Conservation (phyloP, 2,113 vertebrate species). For the Dasyprocta punctata region DNA sequence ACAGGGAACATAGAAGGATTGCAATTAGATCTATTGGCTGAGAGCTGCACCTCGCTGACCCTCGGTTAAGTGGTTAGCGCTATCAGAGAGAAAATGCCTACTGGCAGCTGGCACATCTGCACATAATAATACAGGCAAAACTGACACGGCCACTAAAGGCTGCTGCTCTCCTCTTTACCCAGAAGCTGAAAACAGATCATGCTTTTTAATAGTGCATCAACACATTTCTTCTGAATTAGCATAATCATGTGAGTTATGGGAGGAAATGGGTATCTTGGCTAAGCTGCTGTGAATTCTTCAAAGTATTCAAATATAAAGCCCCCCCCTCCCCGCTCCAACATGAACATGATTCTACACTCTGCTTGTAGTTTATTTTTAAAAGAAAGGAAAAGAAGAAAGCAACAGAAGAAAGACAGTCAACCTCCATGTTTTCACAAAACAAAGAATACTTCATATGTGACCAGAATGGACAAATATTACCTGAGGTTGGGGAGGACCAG, state of each 20-base stretch:
- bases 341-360: conserved; percentile 40
- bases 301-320: conserved; percentile 56
- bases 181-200: conserved; percentile 87
- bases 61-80: conserved; percentile 92
- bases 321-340: background rate
- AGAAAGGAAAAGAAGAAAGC: background rate
- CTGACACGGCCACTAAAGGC: conserved; percentile 88
- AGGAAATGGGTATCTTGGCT: conserved; percentile 54
- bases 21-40: conserved; percentile 96
- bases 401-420: background rate
- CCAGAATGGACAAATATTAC: background rate
- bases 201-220: conserved; percentile 87
- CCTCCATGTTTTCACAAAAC: conserved; percentile 27
- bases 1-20: conserved; percentile 92
- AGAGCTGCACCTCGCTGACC: conserved; percentile 92
- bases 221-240: conserved; percentile 80
- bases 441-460: background rate
- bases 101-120: conserved; percentile 91
- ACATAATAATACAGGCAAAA: conserved; percentile 88
- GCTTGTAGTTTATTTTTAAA: conserved; percentile 37
- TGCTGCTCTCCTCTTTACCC: conserved; percentile 87
- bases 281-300: conserved; percentile 66
- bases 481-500: background rate
- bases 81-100: conserved; percentile 91
- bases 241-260: conserved; percentile 43